phyloP scores from a whole-genome alignment of 2,888 invertebrate species.

The Graphium colonna region DNA sequence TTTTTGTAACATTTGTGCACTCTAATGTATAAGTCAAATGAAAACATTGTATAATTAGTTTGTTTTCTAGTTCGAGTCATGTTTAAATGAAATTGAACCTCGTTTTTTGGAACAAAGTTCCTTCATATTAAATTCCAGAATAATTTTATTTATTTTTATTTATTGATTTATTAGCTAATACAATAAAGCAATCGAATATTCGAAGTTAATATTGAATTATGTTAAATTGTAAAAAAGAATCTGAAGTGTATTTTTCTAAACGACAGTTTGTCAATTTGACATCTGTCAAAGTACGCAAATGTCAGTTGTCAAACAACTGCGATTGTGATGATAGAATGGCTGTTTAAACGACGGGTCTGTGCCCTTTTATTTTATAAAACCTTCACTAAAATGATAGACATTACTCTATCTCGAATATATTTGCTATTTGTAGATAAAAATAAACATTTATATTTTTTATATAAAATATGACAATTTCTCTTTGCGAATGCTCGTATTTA shows the following conservation, averaged over 20 bases:
- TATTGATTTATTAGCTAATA: not conserved
- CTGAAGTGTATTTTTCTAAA: not conserved
- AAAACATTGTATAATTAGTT: not conserved
- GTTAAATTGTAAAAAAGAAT: too few relatives aligned
- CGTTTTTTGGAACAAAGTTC: not conserved
- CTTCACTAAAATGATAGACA: too few relatives aligned
- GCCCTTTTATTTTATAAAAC: not conserved
- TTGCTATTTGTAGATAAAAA: not conserved
- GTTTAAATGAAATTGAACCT: not conserved
- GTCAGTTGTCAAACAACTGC: constrained; percentile 3
- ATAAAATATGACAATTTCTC: not conserved
- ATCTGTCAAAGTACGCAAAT: not conserved
- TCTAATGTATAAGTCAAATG: not conserved
- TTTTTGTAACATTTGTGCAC: not conserved
- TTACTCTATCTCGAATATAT: too few relatives aligned
- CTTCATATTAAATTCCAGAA: not conserved
- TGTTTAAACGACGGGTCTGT: not conserved
- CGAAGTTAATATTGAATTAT: too few relatives aligned
- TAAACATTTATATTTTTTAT: not conserved
- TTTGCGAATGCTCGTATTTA: not conserved
- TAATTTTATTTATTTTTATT: not conserved
- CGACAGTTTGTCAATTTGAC: not conserved
- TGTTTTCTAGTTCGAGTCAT: not conserved
- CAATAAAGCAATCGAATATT: too few relatives aligned
- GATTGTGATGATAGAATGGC: not conserved